Conservation (phyloP, 2,113 vertebrate species). For the Zosterops japonicus region DNA sequence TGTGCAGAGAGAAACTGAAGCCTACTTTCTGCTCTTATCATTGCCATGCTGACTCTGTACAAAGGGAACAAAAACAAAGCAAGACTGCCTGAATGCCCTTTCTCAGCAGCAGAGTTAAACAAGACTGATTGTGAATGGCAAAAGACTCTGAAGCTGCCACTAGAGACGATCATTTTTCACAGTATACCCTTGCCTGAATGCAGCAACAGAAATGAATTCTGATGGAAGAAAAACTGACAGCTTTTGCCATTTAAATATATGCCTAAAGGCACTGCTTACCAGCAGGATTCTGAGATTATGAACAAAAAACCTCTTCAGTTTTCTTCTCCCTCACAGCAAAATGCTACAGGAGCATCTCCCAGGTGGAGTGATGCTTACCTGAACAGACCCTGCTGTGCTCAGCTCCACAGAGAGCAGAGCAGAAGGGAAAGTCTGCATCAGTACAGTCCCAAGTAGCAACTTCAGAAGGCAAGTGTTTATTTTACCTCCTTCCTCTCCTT, state of each 20-base stretch:
- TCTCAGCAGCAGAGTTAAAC: neutral
- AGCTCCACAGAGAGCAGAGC: neutral
- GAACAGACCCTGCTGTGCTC: neutral
- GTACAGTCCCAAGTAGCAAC: neutral
- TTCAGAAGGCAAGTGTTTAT: neutral
- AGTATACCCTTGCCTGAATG: neutral
- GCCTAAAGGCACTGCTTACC: neutral
- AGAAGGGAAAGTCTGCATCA: rapidly evolving
- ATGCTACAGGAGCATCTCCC: neutral
- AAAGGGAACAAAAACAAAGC: neutral
- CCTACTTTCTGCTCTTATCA: neutral
- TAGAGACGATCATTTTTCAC: neutral
- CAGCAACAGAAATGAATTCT: neutral
- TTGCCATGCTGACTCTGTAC: neutral
- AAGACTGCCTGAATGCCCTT: neutral
- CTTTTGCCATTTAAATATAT: neutral
- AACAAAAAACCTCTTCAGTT: neutral
- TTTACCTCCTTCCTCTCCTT: neutral
- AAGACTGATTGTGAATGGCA: neutral
- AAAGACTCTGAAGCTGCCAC: neutral
- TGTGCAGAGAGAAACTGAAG: neutral
- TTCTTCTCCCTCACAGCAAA: neutral
- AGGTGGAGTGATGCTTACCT: neutral
- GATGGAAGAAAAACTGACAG: neutral
- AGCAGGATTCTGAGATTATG: neutral